Evolutionary conservation across 2,888 invertebrate genomes (phyloP).

Genomic region (Phania funesta): DNA sequence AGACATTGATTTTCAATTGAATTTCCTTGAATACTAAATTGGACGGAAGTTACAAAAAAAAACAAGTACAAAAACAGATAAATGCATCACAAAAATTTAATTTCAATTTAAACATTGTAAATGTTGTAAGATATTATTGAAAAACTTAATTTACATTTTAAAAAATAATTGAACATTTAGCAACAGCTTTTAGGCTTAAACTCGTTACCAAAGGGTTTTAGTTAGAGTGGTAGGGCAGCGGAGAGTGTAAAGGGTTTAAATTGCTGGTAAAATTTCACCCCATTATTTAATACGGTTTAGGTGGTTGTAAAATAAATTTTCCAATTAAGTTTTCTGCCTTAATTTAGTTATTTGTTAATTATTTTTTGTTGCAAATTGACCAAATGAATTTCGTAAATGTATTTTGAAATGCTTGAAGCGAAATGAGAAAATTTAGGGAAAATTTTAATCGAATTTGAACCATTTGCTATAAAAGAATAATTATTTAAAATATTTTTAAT

Average conservation of each 20-base stretch:
- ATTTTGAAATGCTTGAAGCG: background rate
- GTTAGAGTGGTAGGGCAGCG: background rate
- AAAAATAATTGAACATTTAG: slow-evolving; percentile 15
- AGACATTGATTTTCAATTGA: slow-evolving; percentile 69
- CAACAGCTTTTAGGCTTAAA: background rate
- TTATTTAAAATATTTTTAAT: too few relatives aligned
- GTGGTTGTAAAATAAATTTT: slow-evolving; percentile 20
- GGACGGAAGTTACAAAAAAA: slow-evolving; percentile 58
- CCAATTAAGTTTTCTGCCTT: slow-evolving; percentile 56
- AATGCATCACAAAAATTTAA: slow-evolving; percentile 44
- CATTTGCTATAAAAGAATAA: too few relatives aligned
- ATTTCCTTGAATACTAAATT: slow-evolving; percentile 67
- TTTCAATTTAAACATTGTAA: slow-evolving; percentile 37
- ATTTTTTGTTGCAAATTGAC: slow-evolving; percentile 33
- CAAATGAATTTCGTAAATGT: slow-evolving; percentile 10
- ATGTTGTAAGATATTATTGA: slow-evolving; percentile 12
- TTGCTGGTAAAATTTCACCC: too few relatives aligned
- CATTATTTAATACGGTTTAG: background rate
- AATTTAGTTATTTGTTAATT: slow-evolving; percentile 58
- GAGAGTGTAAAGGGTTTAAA: background rate
- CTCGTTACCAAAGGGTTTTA: background rate
- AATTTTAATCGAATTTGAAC: too few relatives aligned
- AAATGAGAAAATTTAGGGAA: background rate
- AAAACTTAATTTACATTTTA: slow-evolving; percentile 16
- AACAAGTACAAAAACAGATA: slow-evolving; percentile 21